These are phyloP conservation scores for Nyctalus aviator DNA, from an alignment of 2,797 vertebrate genomes.

Conservation along the genomic window DNA sequence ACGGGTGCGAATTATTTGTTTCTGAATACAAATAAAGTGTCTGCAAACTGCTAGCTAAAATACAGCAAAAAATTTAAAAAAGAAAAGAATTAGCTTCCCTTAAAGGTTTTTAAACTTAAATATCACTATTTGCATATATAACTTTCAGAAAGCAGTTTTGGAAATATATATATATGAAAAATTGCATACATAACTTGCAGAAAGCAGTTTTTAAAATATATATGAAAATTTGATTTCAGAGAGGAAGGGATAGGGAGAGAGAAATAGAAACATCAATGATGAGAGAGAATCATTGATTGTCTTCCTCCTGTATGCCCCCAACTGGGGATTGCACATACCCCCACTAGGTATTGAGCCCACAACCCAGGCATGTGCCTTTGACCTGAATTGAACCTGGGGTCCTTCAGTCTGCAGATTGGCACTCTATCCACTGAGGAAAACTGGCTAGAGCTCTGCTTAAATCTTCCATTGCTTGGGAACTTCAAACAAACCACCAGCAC, in stretches of 20 bases:
- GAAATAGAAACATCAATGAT: no score
- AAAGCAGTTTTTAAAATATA: background rate
- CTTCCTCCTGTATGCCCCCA: no score
- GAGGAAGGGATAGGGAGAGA: no score
- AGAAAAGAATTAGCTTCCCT: background rate
- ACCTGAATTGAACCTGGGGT: no score
- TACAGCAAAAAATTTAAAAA: background rate
- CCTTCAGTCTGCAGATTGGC: no score
- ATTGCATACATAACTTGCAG: background rate
- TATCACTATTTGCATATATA: background rate
- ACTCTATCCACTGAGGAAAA: no score
- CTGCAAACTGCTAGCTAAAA: slow-evolving; percentile 9
- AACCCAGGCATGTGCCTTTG: no score
- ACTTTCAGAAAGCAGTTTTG: background rate
- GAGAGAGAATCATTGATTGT: no score
- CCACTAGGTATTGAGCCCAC: no score
- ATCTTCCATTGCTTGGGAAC: background rate
- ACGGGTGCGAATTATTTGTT: background rate
- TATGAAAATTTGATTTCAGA: no score
- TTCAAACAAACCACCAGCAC: background rate
- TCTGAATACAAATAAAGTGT: background rate
- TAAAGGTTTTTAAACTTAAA: slow-evolving; percentile 41
- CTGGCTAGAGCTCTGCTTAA: background rate
- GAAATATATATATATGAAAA: no score
- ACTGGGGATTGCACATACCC: no score